phyloP scores from a whole-genome alignment of 2,113 vertebrate species.

The Cacatua alba region DNA sequence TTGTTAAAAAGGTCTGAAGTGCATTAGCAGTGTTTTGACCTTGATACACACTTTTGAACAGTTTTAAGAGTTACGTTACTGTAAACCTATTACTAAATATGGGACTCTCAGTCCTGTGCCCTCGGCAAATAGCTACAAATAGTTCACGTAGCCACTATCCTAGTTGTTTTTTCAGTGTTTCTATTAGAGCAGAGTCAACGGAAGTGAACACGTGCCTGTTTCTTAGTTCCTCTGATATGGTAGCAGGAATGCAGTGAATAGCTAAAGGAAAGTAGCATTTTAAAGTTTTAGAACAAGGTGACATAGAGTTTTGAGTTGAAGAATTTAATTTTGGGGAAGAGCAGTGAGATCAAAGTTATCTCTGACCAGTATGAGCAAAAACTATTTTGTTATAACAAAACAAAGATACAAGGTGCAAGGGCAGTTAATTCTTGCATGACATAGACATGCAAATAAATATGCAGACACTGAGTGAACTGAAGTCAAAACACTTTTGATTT shows the following conservation, averaged over 20 bases:
- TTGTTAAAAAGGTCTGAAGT: neutral
- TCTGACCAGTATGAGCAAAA: neutral
- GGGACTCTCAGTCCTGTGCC: neutral
- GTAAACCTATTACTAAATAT: neutral
- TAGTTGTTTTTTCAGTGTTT: neutral
- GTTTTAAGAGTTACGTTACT: neutral
- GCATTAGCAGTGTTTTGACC: neutral
- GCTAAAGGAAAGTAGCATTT: neutral
- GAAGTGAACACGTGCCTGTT: neutral
- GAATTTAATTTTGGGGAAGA: neutral
- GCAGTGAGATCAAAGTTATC: neutral
- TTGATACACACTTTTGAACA: neutral
- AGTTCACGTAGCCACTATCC: neutral
- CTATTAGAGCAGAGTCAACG: neutral
- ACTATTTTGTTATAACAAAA: neutral
- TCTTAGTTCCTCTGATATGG: neutral
- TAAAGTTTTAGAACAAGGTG: neutral
- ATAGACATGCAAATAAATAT: neutral
- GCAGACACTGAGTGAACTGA: neutral
- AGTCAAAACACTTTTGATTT: neutral
- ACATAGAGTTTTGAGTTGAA: neutral
- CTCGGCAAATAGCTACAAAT: neutral
- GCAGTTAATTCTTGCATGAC: neutral
- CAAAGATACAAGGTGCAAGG: neutral
- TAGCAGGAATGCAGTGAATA: neutral